Evolutionary conservation across 1,140 invertebrate genomes (phyloP).

Genomic region (Lordiphosa stackelbergi): DNA sequence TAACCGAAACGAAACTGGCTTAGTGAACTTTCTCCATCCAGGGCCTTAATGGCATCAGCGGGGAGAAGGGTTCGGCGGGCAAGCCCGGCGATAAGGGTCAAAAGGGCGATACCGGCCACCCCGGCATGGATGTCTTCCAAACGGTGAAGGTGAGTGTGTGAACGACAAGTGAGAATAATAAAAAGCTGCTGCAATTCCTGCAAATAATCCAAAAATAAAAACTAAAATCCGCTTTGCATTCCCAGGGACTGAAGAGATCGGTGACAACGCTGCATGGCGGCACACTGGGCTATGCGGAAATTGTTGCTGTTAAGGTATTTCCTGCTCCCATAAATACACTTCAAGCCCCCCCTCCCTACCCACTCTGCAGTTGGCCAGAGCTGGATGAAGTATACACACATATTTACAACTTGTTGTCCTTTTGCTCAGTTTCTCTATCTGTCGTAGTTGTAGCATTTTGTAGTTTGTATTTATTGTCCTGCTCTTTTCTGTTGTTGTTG

Average conservation of each 20-base stretch:
- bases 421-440: constrained; percentile 7
- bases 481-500: constrained; percentile 54
- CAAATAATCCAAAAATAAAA: constrained; percentile 34
- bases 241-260: constrained; percentile 92
- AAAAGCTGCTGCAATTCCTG: constrained; percentile 32
- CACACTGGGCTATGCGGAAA: constrained; percentile 93
- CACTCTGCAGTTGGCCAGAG: constrained; percentile 44
- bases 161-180: not conserved
- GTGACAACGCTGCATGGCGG: constrained; percentile 92
- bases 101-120: constrained; percentile 90
- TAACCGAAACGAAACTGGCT: not conserved
- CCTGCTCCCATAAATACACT: constrained; percentile 38
- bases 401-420: constrained; percentile 69
- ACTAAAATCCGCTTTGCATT: constrained; percentile 47
- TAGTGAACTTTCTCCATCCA: constrained; percentile 74
- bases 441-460: constrained; percentile 25
- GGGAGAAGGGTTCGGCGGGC: constrained; percentile 95
- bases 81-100: constrained; percentile 91
- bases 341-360: not conserved
- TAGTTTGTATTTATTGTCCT: constrained; percentile 63
- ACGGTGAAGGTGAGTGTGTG: constrained; percentile 88
- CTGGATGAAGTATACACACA: constrained; percentile 28
- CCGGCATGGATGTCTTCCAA: constrained; percentile 93
- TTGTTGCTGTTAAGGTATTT: constrained; percentile 95
- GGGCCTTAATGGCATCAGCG: constrained; percentile 95